Evolutionary conservation across 2,888 invertebrate genomes (phyloP), one percentile per base, ranked within the genome.

Genomic region (Apotomis capreana): DNA sequence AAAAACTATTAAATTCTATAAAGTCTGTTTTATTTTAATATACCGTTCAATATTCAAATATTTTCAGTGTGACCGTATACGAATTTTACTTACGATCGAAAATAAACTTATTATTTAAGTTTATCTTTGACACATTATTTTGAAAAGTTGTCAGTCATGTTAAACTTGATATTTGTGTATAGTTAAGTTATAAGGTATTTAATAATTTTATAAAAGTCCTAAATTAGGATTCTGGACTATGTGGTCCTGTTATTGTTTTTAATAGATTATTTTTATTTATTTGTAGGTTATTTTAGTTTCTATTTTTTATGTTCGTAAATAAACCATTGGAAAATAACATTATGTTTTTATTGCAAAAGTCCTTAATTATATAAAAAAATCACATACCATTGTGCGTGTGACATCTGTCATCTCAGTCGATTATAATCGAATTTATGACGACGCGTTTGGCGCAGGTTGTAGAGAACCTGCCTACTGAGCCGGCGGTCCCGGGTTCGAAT

Each of bases 221-320:
- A 89, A 88, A 89, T 89, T 89, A 89, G 88, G 89, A 87, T 83
- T 74, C 37, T 52, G 80, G 87, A 80, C 86, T 82, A 87, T 81
- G 88, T 88, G 88, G 88, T 84, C 87, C 79, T 44, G 36, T 62
- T 62, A 74, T 74, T 72, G 74, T 61, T 67, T 77, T 76, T 64
- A 73, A 5, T 63, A 65, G 68, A 37, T 59, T 63, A 62, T 59
- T 68, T 74, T 75, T 71, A 76, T 76, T 77, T 76, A 77, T 75
- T 65, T 55, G 74, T 69, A 74, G 59, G 37, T 59, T 68, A 58
- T 58, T 64, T 70, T 62, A 71, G 26, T 58, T 65, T 69, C 61
- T 13, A 55, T 65, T 67, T 58, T 62, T 75, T 79, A 81, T 79
- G 81, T 83, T 72, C 55, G 8, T 63, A 63, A 72, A 72, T 72